Base-by-base conservation (phyloP, 2,888 invertebrate species). In the Lacanobia oleracea region DNA sequence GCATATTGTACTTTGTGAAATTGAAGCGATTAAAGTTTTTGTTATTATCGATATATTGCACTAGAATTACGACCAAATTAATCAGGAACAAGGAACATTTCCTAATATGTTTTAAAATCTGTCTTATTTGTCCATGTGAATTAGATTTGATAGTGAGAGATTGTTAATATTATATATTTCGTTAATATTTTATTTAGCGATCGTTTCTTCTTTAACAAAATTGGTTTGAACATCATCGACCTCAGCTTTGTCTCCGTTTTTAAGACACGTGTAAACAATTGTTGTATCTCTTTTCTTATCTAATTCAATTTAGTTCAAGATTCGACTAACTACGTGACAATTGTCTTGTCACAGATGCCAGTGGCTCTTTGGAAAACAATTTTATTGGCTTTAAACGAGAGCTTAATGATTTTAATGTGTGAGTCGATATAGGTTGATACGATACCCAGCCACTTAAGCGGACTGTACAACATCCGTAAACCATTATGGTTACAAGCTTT, bases 331-430 rank as follows among this genome's bases (percentile, higher is more conserved):
- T 63, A 77, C 82, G 45, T 63, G 65, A 66, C 60, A 51, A n/a
- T 43, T 33, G 60, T 63, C 53, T 56, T 56, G 53, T 66, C n/a
- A 62, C 48, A 23, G 33, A 81, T 40, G 59, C 16, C 21, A 37
- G 10, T 61, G 23, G 21, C 23, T 33, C n/a, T 79, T 62, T 12
- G 51, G 14, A 16, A 43, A 23, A 14, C 54, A 10, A 79, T 74
- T 74, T 66, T 67, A 73, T 79, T 82, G 51, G 40, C 50, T 79
- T 68, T 73, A 62, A 83, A 79, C 65, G 57, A 83, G 81, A 57
- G 81, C 48, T 61, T 83, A 75, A 83, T 74, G 62, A 81, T 66
- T 69, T 60, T 27, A 67, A 67, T 61, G 50, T 27, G 12, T 10
- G 9, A 62, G 74, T 53, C 51, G 21, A 50, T 68, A 14, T 83